phyloP scores from a whole-genome alignment of 2,113 vertebrate species.

The Poeciliopsis turrubarensis region DNA sequence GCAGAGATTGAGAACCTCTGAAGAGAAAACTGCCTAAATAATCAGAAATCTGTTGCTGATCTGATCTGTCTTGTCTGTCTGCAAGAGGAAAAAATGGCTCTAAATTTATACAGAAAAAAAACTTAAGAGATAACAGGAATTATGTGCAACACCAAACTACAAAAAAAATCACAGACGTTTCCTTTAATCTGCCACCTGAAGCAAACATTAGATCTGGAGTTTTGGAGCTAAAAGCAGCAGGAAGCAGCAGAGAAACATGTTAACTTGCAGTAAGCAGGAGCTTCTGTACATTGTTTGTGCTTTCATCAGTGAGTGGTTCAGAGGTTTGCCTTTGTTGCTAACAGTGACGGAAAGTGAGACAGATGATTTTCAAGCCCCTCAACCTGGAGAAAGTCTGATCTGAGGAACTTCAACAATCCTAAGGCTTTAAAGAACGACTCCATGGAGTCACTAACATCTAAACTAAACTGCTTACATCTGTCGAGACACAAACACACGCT shows the following conservation, averaged over 20 bases:
- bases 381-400: no score
- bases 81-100: neutral
- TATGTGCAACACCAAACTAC: neutral
- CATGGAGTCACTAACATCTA: neutral
- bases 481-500: neutral
- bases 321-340: neutral
- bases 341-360: neutral
- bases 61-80: neutral
- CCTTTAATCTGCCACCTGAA: slow-evolving; percentile 22
- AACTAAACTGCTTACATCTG: neutral
- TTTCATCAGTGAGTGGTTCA: slow-evolving; percentile 10
- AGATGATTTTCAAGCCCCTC: neutral
- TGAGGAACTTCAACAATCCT: neutral
- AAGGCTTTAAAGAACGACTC: neutral
- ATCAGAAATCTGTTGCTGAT: neutral
- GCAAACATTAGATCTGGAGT: slow-evolving; percentile 20
- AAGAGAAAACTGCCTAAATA: neutral
- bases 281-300: neutral
- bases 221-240: slow-evolving; percentile 18
- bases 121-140: neutral
- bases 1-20: neutral
- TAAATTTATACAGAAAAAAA: neutral
- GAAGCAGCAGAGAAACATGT: neutral
- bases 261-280: neutral
- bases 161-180: neutral